Evolutionary conservation across 2,113 vertebrate species (phyloP), one percentile per base, ranked within the genome.

Genomic region (Falco punctatus): DNA sequence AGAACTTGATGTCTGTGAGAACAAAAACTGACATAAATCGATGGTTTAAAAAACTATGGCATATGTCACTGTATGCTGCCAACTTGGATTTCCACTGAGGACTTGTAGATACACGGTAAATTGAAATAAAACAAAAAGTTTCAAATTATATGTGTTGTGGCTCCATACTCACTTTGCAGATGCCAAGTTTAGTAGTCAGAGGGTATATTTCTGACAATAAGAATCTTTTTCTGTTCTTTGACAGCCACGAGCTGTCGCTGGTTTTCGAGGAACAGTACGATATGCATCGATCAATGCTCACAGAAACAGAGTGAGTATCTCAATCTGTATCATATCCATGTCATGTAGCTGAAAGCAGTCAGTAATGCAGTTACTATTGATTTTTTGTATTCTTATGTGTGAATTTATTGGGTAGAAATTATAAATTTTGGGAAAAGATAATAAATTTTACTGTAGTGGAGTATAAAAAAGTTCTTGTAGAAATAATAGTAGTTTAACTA

Each of bases 271-370:
- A 78, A 99, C 99, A 4, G 99, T 99, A 78, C 99, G 99, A 38
- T 99, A 99, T 6, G 99, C 99, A 44, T 99, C 99, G 9, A 96
- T 99, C 98, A 99, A 99, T 48, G 99, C 99, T 13, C 99, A 99
- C 46, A 99, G 99, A 92, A 99, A 99, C 97, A 99, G 99, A 98
- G 99, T 99, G 96, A 94, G 98, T 98, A 90, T 90, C 54, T 79
- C 44, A 81, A 2, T 30, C 65, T 74, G 2, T 30, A 23, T 52
- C n/a, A 9, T 32, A 48, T 54, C 44, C 51, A 15, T 40, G 24
- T 91, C 64, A 33, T 15, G 23, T 6, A 80, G 35, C 84, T 89
- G 52, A 75, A 94, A 92, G 75, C 72, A 62, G 24, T 28, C 62
- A 71, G 23, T 55, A 82, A 72, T 19, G 2, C 66, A 48, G 58